Evolutionary conservation across 1,140 invertebrate genomes (phyloP), one percentile per base, ranked within the genome.

Genomic region (Lerema accius): DNA sequence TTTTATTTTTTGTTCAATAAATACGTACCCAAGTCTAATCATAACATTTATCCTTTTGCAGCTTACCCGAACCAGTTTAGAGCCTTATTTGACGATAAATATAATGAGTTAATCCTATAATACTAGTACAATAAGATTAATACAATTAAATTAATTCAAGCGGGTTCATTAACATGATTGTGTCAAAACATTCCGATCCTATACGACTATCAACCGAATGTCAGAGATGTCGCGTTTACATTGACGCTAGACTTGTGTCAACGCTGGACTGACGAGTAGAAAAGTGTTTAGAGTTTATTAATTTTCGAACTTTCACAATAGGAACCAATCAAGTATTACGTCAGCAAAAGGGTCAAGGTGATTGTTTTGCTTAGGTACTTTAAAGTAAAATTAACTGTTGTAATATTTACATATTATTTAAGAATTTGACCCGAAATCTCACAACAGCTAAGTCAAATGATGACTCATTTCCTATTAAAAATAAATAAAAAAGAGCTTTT

Each of bases 141-240:
- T 48, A 59, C 48, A 48, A 11, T 59, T 59, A 48, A 59, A 59
- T 59, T 59, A 59, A 59, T 59, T 48, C 56, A 59, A 48, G 43
- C 43, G 43, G 43, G 56, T 59, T 59, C 56, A 59, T 59, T 59
- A 59, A 48, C 56, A 59, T 45, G 43, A 59, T 59, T 59, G 56
- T 59, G 56, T 59, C 56, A 59, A 59, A 59, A 59, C 43, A 59
- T 59, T 59, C 56, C 55, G 15, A 58, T 19, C 14, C 26, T 46
- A 26, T 13, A 19, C 19, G 40, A 58, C 55, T 58, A 42, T 58
- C 55, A 58, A 46, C 42, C 16, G 26, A 42, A 58, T 58, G 55
- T 58, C 55, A 46, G 11, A 45, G 55, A 58, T 58, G 55, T 58
- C 55, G 55, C 55, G 53, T 49, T 6, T 32, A 46, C 26, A 46